A percentile compares a stretch with the other conserved stretches of the same genome.
Evolutionary conservation across 1,140 invertebrate genomes (phyloP).

Genomic region (Telenomus remus): DNA sequence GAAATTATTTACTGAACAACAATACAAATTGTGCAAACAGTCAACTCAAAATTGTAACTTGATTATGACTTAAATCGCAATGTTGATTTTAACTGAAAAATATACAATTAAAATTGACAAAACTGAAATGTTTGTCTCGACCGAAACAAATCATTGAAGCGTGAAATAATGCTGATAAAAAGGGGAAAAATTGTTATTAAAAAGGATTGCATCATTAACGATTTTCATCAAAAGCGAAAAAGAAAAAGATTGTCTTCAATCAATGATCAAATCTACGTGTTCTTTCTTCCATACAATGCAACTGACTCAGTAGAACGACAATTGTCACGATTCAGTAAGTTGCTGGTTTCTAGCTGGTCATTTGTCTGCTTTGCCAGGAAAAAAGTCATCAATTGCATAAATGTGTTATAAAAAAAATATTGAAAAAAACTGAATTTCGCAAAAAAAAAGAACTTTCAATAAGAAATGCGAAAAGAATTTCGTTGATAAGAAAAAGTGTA

Average conservation of each 20-base stretch:
- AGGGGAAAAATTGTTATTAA: too few relatives aligned
- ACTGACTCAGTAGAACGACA: slow-evolving; percentile 44
- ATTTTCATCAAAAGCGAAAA: slow-evolving; percentile 24
- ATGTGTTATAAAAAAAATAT: background rate
- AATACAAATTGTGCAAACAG: too few relatives aligned
- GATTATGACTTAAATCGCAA: too few relatives aligned
- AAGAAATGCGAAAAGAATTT: too few relatives aligned
- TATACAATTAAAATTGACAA: slow-evolving; percentile 3
- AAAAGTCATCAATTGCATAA: slow-evolving; percentile 2
- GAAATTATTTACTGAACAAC: too few relatives aligned
- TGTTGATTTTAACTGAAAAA: slow-evolving; percentile 7
- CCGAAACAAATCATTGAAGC: background rate
- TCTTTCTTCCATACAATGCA: slow-evolving; percentile 53
- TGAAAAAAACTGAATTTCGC: too few relatives aligned
- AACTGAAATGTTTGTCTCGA: background rate
- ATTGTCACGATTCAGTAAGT: slow-evolving; percentile 42
- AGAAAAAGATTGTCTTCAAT: slow-evolving; percentile 23
- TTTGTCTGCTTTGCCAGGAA: background rate
- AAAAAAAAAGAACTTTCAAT: too few relatives aligned
- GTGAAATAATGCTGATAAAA: slow-evolving; percentile 6
- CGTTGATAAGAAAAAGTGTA: too few relatives aligned
- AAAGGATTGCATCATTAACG: slow-evolving; percentile 9
- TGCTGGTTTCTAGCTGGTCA: slow-evolving; percentile 33
- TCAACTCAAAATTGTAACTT: too few relatives aligned
- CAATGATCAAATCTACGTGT: slow-evolving; percentile 47